Percentiles rank a stretch among this genome's conserved stretches.
phyloP scores from a whole-genome alignment of 2,797 vertebrate species.

The Gymnodraco acuticeps region DNA sequence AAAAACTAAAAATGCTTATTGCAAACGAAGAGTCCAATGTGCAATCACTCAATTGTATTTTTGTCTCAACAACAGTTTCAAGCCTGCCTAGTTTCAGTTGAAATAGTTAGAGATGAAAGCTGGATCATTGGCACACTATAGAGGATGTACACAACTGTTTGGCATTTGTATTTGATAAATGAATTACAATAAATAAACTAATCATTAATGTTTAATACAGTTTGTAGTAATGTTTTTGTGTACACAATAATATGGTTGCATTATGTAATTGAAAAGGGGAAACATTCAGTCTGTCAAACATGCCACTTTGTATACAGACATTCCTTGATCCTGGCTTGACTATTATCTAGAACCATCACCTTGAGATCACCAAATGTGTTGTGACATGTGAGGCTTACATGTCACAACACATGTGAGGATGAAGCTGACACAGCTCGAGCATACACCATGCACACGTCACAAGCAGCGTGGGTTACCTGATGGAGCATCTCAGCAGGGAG shows the following conservation, averaged over 20 bases:
- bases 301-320: neutral
- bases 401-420: neutral
- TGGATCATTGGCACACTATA: no score
- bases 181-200: no score
- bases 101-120: no score
- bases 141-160: no score
- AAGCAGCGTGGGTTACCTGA: conserved; percentile 71
- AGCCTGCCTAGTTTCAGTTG: no score
- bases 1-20: no score
- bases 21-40: no score
- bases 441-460: neutral
- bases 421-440: neutral
- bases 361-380: no score
- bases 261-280: neutral
- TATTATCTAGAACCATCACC: neutral
- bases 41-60: no score
- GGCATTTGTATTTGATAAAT: no score
- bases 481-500: conserved; percentile 68
- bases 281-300: neutral
- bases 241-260: neutral
- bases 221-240: neutral
- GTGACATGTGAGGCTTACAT: neutral
- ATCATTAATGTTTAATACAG: neutral
- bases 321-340: neutral
- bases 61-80: no score